These are phyloP conservation scores for Muschampia plurimacula DNA, from an alignment of 2,888 invertebrate genomes.

Conservation along the genomic window DNA sequence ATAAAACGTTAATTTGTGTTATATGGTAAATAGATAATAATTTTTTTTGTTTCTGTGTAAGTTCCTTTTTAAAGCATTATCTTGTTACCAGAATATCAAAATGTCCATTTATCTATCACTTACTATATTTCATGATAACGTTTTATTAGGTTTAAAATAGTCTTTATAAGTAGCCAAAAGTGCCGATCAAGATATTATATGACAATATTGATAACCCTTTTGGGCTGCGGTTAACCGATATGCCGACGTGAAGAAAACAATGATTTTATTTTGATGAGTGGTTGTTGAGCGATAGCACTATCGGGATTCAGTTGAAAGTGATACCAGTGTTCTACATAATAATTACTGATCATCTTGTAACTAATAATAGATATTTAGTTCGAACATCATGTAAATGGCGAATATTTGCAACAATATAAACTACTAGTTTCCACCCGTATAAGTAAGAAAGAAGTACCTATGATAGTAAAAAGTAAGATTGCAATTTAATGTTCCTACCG, in stretches of 20 bases:
- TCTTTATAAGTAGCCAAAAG: background rate
- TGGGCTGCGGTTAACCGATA: background rate
- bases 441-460: no score
- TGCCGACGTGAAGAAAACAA: background rate
- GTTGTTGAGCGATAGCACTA: constrained; percentile 28
- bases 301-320: constrained; percentile 12
- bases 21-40: no score
- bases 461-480: no score
- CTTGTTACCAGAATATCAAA: background rate
- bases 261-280: constrained; percentile 26
- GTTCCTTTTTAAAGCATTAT: background rate
- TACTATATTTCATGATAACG: background rate
- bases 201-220: constrained; percentile 19
- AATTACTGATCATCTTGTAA: no score
- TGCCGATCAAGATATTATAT: background rate
- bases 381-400: no score
- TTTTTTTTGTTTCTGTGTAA: no score
- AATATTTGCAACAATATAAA: no score
- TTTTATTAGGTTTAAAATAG: background rate
- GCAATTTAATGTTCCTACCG: no score
- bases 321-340: background rate
- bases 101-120: background rate
- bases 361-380: no score
- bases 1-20: no score
- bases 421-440: no score